phyloP scores from a whole-genome alignment of 92 coral and sea anemone genomes.

The Zoanthus sociatus region DNA sequence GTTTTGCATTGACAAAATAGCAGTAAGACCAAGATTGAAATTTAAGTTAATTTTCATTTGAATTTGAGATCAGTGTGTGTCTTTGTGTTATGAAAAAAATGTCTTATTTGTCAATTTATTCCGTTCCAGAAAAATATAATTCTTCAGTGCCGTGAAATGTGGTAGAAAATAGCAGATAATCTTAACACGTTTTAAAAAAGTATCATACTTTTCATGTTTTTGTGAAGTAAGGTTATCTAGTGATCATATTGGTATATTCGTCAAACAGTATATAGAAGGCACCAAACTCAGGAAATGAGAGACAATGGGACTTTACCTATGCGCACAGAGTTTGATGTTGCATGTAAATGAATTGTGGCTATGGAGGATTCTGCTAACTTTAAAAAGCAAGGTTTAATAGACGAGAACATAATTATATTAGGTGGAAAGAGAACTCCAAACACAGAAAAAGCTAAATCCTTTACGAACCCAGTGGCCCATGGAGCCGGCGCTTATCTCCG shows the following conservation, averaged over 20 bases:
- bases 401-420: slow-evolving; percentile 51
- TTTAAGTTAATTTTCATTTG: neutral
- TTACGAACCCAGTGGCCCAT: too few species aligned
- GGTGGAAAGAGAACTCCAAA: slow-evolving; percentile 49
- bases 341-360: slow-evolving; percentile 49
- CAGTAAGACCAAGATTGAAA: neutral
- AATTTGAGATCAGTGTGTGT: slow-evolving; percentile 42
- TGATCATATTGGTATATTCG: slow-evolving; percentile 43
- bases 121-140: slow-evolving; percentile 45
- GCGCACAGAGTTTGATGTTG: slow-evolving; percentile 52
- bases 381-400: slow-evolving; percentile 39
- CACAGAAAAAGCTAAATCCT: slow-evolving; percentile 23
- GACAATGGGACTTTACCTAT: slow-evolving; percentile 52
- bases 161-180: slow-evolving; percentile 53
- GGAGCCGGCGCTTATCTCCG: too few species aligned
- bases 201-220: slow-evolving; percentile 35
- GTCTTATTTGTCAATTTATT: slow-evolving; percentile 47
- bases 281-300: slow-evolving; percentile 37
- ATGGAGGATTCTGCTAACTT: slow-evolving; percentile 56
- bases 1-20: neutral
- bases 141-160: slow-evolving; percentile 48
- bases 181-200: slow-evolving; percentile 33
- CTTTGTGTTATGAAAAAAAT: slow-evolving; percentile 40
- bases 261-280: slow-evolving; percentile 48
- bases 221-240: slow-evolving; percentile 48